Evolutionary conservation across 2,888 invertebrate genomes (phyloP), one percentile per base, ranked within the genome.

Genomic region (Dolichomitus sp.): DNA sequence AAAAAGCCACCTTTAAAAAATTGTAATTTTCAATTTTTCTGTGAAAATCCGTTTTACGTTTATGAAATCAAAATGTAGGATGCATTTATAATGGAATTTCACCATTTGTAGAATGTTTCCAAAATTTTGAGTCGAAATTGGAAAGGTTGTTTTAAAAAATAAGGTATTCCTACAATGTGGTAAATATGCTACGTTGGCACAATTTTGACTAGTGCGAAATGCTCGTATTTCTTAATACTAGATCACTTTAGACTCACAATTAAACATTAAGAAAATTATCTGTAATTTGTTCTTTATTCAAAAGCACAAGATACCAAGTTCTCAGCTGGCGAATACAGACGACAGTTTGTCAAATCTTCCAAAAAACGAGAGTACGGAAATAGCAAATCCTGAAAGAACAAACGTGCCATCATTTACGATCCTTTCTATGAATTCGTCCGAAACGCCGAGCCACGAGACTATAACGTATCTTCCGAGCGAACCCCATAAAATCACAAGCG

Each of bases 391-490:
- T 4, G 69, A 85, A 2, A 74, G 68, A 50, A 81, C 70, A 48
- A 76, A 78, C 14, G 85, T 88, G 65, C 87, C 89, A 57, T 87
- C 90, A 0, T 92, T 88, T 61, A 85, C 90, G 3, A 86, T 92
- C 40, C 86, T 91, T 61, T 88, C 91, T 17, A 79, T 91, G 74
- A 87, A 86, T 57, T 76, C 89, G 11, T 86, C 84, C 45, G 84
- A 87, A 40, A 59, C 70, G 14, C 84, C 86, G 78, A 84, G 77
- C 33, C 82, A 73, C 61, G 78, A 80, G 69, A 86, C 84, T 72
- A 81, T 91, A 63, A 81, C 88, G 9, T 91, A 88, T 73, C 74
- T 90, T 27, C 72, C 89, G 3, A 45, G 85, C 0, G 85, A 89
- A 61, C 88, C 85, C 65, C 54, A 45, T 30, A 77, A 80, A 45